A percentile compares a stretch with the other conserved stretches of the same genome.
These are phyloP conservation scores for Enteromius unitaeniatus DNA, from an alignment of 2,797 vertebrate genomes.

Conservation along the genomic window DNA sequence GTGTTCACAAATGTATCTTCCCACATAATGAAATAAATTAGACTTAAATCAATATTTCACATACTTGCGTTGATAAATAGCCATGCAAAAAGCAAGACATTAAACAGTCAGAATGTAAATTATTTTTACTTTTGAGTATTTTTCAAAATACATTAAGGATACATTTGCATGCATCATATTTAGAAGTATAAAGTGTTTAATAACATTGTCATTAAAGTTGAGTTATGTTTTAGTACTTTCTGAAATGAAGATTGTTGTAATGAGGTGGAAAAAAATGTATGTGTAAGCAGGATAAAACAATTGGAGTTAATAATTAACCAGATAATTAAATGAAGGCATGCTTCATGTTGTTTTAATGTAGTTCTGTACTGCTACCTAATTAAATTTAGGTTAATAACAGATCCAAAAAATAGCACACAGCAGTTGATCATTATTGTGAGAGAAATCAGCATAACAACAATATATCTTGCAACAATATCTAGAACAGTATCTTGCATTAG, in stretches of 20 bases:
- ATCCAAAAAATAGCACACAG: background rate
- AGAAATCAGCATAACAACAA: background rate
- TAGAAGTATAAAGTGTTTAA: background rate
- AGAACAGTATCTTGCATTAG: background rate
- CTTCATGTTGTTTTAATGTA: slow-evolving; percentile 29
- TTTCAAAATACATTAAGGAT: background rate
- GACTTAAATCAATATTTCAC: background rate
- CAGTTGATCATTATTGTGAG: background rate
- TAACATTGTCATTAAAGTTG: background rate
- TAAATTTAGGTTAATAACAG: slow-evolving; percentile 29
- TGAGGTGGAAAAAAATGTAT: background rate
- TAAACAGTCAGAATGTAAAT: background rate
- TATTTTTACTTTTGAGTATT: background rate
- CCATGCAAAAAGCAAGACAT: background rate
- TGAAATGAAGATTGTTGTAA: background rate
- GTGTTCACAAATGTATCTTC: background rate
- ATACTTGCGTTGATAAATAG: background rate
- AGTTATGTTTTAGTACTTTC: background rate
- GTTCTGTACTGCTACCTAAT: background rate
- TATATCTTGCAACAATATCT: background rate
- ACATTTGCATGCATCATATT: background rate
- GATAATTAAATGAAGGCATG: slow-evolving; percentile 15
- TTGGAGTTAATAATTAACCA: slow-evolving; percentile 11
- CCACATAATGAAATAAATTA: background rate
- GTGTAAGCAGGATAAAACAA: slow-evolving; percentile 2